Evolutionary conservation across 2,113 vertebrate species (phyloP), one percentile per base, ranked within the genome.

Genomic region (Chloebia gouldiae): DNA sequence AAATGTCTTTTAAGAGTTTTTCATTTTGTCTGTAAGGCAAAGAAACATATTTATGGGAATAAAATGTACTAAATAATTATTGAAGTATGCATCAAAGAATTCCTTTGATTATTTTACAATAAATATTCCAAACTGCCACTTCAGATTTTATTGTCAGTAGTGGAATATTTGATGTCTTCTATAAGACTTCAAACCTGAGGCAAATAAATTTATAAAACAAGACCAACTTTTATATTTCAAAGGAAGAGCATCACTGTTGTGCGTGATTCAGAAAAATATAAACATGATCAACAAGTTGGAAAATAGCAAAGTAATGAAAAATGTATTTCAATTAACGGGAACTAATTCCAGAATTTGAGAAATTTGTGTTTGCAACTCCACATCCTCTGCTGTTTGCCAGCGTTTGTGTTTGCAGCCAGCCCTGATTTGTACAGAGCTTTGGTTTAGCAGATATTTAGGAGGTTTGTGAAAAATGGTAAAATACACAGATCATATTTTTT

Each of bases 1-100:
- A 92, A 96, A 88, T 88, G 92, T 82, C 93, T 96, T 95, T 94
- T 90, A 85, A 82, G 93, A 86, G 50, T 57, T 95, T 95, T 93
- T 72, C 63, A 40, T 92, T 92, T 72, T 20, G 39, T 95, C 81
- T 76, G 78, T 77, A 87, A 82, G 78, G 89, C 84, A 93, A 79
- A 94, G 77, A 85, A 89, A 83, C 49, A 39, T 88, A 92, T 86
- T 94, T 93, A 94, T 89, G 73, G 25, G 53, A 69, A 31, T 87
- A 89, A 95, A 96, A 93, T 69, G 45, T 71, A 30, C 57, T 93
- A 87, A 92, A 87, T 95, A 93, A 94, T 96, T 93, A 94, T 88
- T 93, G 93, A 90, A 75, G 75, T 76, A 54, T 85, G 90, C 92
- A 93, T 95, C 95, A 96, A 96, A 93, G 77, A 64, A 76, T 39